Evolutionary conservation across 2,888 invertebrate genomes (phyloP).

Genomic region (Atherix ibis): DNA sequence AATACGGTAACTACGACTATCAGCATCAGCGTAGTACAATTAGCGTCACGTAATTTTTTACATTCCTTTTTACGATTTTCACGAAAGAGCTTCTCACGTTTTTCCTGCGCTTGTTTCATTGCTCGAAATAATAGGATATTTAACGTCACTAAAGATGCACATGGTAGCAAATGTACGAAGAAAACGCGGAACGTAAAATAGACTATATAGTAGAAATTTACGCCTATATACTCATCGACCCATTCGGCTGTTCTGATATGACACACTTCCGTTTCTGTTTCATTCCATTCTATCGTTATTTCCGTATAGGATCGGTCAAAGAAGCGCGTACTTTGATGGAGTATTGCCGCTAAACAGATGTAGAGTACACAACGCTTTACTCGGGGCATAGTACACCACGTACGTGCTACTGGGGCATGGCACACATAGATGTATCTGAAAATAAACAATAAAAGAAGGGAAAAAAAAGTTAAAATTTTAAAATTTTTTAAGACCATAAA

Average conservation of each 20-base stretch:
- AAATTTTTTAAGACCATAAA: too few species aligned
- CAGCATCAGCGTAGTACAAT: slow-evolving; percentile 75
- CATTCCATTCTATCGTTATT: slow-evolving; percentile 50
- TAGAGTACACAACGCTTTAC: slow-evolving; percentile 64
- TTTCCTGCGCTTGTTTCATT: slow-evolving; percentile 66
- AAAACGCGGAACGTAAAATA: slow-evolving; percentile 77
- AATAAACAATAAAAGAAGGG: slow-evolving; percentile 5
- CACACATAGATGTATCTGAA: slow-evolving; percentile 77
- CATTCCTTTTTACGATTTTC: slow-evolving; percentile 67
- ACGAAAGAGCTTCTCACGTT: slow-evolving; percentile 59
- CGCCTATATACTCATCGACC: slow-evolving; percentile 48
- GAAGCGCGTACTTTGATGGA: slow-evolving; percentile 72
- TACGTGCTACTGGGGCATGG: slow-evolving; percentile 74
- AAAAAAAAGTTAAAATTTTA: too few species aligned
- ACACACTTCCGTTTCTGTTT: slow-evolving; percentile 50
- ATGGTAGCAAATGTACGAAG: slow-evolving; percentile 84
- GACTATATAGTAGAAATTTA: slow-evolving; percentile 63
- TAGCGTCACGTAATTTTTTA: slow-evolving; percentile 53
- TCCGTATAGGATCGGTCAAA: slow-evolving; percentile 53
- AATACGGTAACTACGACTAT: slow-evolving; percentile 78
- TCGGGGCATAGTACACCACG: slow-evolving; percentile 54
- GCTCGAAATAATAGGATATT: slow-evolving; percentile 77
- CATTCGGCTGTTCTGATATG: slow-evolving; percentile 47
- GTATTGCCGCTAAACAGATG: slow-evolving; percentile 60
- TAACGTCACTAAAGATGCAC: slow-evolving; percentile 72